Conservation (phyloP, 2,113 vertebrate species). For the Melozone crissalis region DNA sequence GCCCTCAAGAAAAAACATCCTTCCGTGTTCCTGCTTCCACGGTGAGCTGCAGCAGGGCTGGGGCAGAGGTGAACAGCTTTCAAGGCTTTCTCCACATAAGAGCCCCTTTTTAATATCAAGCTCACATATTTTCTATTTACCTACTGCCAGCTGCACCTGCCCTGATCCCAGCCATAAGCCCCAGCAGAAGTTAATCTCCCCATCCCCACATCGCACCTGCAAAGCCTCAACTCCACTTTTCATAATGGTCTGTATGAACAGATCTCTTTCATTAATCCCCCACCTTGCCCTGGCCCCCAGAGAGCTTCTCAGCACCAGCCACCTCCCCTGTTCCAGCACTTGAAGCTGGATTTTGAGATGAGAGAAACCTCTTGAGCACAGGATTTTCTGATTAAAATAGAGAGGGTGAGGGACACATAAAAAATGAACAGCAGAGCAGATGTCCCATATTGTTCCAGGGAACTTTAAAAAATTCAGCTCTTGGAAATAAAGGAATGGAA, state of each 20-base stretch:
- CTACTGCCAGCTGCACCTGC: slow-evolving; percentile 19
- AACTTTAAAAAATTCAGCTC: background rate
- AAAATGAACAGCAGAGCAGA: background rate
- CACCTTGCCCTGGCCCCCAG: background rate
- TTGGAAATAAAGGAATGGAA: background rate
- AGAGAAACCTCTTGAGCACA: slow-evolving; percentile 24
- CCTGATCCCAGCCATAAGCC: slow-evolving; percentile 11
- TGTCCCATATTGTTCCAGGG: background rate
- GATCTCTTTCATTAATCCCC: slow-evolving; percentile 54
- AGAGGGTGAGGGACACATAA: background rate
- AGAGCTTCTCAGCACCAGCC: background rate
- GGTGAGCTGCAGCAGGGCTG: background rate
- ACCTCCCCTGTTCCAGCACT: background rate
- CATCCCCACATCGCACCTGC: background rate
- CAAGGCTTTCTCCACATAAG: background rate
- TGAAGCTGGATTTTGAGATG: slow-evolving; percentile 46
- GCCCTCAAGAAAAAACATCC: background rate
- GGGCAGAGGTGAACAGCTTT: background rate
- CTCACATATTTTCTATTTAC: slow-evolving; percentile 56
- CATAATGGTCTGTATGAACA: slow-evolving; percentile 42
- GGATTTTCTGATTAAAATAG: slow-evolving; percentile 28
- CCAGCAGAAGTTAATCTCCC: slow-evolving; percentile 23
- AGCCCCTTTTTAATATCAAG: slow-evolving; percentile 49
- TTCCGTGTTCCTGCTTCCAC: background rate
- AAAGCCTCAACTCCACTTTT: slow-evolving; percentile 47